phyloP scores from a whole-genome alignment of 2,113 vertebrate species.

The Muntiacus muntjak region DNA sequence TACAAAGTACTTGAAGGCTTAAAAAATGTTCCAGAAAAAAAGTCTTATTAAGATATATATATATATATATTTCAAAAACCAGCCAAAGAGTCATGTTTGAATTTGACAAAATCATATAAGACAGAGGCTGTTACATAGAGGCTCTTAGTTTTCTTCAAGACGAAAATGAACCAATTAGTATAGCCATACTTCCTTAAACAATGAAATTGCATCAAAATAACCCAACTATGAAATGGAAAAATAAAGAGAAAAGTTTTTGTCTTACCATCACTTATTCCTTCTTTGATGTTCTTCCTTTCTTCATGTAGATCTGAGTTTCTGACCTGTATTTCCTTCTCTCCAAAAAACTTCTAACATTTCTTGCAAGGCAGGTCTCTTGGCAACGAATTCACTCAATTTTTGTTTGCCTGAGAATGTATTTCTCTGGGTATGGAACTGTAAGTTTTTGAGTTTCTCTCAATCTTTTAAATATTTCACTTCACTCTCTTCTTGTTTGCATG shows the following conservation, averaged over 20 bases:
- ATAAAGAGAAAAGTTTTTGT: background rate
- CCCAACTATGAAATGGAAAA: background rate
- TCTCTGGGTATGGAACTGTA: background rate
- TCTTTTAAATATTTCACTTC: background rate
- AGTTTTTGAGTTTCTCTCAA: background rate
- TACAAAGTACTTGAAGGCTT: conserved; percentile 6
- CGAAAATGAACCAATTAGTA: background rate
- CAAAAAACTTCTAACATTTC: background rate
- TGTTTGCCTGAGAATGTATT: background rate
- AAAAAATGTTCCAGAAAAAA: background rate
- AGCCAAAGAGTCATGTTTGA: background rate
- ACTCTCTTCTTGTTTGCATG: background rate
- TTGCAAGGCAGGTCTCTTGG: background rate
- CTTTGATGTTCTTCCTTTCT: background rate
- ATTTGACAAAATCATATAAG: background rate
- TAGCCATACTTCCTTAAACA: background rate
- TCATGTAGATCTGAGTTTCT: background rate
- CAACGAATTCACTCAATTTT: background rate
- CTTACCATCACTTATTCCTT: background rate
- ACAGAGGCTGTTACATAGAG: background rate
- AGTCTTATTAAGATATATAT: conserved; percentile 2
- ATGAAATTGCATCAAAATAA: conserved; percentile 25
- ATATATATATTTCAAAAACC: conserved; percentile 12
- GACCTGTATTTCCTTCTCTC: background rate
- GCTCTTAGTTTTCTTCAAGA: conserved; percentile 3